A percentile compares a stretch with the other conserved stretches of the same genome.
These are phyloP conservation scores for Larimichthys polyactis DNA, from an alignment of 2,113 vertebrate genomes.

Conservation along the genomic window DNA sequence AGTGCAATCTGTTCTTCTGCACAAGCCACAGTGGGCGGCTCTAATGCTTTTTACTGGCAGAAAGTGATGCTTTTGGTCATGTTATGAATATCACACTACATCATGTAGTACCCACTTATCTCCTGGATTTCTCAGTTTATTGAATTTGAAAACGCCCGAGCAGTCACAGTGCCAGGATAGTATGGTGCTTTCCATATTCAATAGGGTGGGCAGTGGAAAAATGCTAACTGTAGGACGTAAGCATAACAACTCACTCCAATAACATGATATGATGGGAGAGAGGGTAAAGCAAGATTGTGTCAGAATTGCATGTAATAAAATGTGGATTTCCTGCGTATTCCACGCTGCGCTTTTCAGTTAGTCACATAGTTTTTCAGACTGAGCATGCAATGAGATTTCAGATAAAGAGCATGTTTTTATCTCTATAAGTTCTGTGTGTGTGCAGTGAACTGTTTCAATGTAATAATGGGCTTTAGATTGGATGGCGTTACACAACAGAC, in stretches of 20 bases:
- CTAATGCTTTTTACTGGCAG: constrained; percentile 49
- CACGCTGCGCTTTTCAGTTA: constrained; percentile 1
- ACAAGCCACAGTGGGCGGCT: constrained; percentile 43
- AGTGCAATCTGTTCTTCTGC: constrained; percentile 50
- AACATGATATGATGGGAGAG: constrained; percentile 20
- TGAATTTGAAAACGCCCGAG: constrained; percentile 31
- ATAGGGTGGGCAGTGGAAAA: constrained; percentile 11
- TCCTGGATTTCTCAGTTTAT: constrained; percentile 20
- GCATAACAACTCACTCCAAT: constrained; percentile 30
- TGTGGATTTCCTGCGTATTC: constrained; percentile 16
- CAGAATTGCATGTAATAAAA: constrained; percentile 24
- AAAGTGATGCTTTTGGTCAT: constrained; percentile 20
- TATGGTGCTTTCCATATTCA: constrained; percentile 33
- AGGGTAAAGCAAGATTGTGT: neutral
- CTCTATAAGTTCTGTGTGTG: constrained; percentile 36
- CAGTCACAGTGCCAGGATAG: constrained; percentile 31
- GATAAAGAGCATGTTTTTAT: constrained; percentile 33
- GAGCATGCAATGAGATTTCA: constrained; percentile 31
- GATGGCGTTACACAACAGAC: constrained; percentile 43
- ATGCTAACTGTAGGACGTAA: constrained; percentile 32
- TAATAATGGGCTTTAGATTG: constrained; percentile 62
- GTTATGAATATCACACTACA: constrained; percentile 14
- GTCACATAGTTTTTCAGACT: constrained; percentile 6
- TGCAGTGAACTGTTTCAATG: constrained; percentile 51
- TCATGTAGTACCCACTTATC: constrained; percentile 22